These are phyloP conservation scores for Lacanobia wlatinum DNA, from an alignment of 2,888 invertebrate genomes.

Conservation along the genomic window DNA sequence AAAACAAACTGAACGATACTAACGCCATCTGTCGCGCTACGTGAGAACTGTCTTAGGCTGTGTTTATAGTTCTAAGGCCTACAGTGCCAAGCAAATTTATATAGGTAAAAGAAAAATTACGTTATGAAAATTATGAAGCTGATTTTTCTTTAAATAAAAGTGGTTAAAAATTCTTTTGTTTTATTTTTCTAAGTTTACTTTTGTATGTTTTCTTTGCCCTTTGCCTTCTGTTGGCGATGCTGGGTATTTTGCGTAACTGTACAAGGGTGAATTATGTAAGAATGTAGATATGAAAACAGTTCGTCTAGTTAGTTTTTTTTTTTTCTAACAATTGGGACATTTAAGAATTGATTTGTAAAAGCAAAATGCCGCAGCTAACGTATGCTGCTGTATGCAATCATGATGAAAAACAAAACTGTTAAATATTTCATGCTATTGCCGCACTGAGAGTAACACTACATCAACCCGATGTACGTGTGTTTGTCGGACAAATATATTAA, in stretches of 20 bases:
- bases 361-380: no score
- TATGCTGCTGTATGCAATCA: no score
- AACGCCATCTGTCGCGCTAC: constrained; percentile 25
- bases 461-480: no score
- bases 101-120: not conserved
- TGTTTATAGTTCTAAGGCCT: not conserved
- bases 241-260: not conserved
- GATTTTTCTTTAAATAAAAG: not conserved
- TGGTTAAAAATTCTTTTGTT: not conserved
- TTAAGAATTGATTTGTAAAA: no score
- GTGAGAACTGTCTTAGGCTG: not conserved
- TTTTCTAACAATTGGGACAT: no score
- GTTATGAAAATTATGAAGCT: not conserved
- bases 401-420: no score
- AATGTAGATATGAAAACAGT: constrained; percentile 18
- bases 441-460: no score
- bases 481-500: no score
- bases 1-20: not conserved
- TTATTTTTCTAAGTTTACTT: not conserved
- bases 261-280: constrained; percentile 19
- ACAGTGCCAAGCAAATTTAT: not conserved
- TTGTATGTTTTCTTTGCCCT: not conserved
- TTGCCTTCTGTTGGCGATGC: not conserved
- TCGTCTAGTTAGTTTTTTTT: not conserved
- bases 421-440: no score